phyloP scores from a whole-genome alignment of 2,797 vertebrate species.

The Microctenopoma lineatum region DNA sequence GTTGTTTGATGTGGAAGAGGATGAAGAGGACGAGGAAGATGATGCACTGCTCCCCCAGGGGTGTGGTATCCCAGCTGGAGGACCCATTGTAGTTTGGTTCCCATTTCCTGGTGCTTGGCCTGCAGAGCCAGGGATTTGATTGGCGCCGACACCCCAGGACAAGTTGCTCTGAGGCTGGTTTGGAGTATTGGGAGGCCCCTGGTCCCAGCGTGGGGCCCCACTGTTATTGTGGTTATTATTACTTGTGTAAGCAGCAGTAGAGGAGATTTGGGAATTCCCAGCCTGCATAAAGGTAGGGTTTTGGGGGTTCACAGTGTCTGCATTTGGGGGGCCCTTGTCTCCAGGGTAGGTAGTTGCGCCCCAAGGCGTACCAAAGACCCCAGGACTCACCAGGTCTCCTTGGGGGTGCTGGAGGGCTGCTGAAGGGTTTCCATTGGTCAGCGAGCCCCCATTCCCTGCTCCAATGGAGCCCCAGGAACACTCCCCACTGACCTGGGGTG shows the following conservation, averaged over 20 bases:
- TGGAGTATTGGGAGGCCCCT: slow-evolving; percentile 78
- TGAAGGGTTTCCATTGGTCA: slow-evolving; percentile 91
- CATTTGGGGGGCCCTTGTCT: slow-evolving; percentile 92
- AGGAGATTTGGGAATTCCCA: slow-evolving; percentile 80
- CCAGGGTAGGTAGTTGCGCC: slow-evolving; percentile 90
- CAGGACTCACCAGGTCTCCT: slow-evolving; percentile 87
- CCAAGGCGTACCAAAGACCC: slow-evolving; percentile 93
- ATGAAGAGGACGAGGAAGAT: slow-evolving; percentile 83
- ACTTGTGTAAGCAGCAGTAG: slow-evolving; percentile 91
- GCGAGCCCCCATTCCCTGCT: slow-evolving; percentile 89
- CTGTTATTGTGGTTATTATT: slow-evolving; percentile 88
- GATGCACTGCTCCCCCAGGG: slow-evolving; percentile 88
- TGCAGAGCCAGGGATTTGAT: slow-evolving; percentile 59
- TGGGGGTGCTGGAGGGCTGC: slow-evolving; percentile 82
- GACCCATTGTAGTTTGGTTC: slow-evolving; percentile 77
- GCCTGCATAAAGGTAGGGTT: slow-evolving; percentile 90
- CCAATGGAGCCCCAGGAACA: slow-evolving; percentile 89
- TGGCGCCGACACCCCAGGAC: slow-evolving; percentile 73
- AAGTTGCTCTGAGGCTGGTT: slow-evolving; percentile 83
- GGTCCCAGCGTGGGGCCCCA: slow-evolving; percentile 90
- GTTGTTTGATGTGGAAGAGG: slow-evolving; percentile 83
- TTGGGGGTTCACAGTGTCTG: slow-evolving; percentile 98
- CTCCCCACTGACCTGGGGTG: slow-evolving; percentile 89
- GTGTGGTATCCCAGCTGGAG: slow-evolving; percentile 85
- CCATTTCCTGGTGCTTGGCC: slow-evolving; percentile 82